Conservation (phyloP, 2,113 vertebrate species). For the Cyprinodon tularosa region DNA sequence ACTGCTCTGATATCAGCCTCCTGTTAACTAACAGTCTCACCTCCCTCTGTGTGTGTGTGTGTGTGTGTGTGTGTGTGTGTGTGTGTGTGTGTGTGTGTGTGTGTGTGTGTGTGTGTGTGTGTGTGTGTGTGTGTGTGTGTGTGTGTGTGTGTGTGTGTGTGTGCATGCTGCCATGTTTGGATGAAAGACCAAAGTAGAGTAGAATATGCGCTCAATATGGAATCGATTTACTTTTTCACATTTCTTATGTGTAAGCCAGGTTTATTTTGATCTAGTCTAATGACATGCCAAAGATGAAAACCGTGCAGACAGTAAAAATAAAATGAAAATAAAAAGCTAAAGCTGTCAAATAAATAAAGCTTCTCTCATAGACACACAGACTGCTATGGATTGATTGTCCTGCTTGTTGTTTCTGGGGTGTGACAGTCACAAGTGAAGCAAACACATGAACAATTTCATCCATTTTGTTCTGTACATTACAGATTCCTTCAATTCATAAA, state of each 20-base stretch:
- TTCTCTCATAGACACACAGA: background rate
- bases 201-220: constrained; percentile 55
- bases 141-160: background rate
- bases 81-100: background rate
- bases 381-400: background rate
- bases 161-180: constrained; percentile 10
- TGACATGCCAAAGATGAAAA: constrained; percentile 22
- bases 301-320: constrained; percentile 16
- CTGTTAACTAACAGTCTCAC: constrained; percentile 61
- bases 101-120: background rate
- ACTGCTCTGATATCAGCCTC: constrained; percentile 46
- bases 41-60: background rate
- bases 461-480: background rate
- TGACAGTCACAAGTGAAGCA: constrained; percentile 3
- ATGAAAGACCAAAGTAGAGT: constrained; percentile 39
- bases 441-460: constrained; percentile 1
- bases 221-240: constrained; percentile 62
- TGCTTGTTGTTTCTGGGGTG: background rate
- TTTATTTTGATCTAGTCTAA: constrained; percentile 61
- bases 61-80: background rate
- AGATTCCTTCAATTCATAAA: constrained; percentile 6
- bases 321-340: background rate
- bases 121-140: background rate
- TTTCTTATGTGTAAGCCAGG: constrained; percentile 58
- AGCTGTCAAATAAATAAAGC: constrained; percentile 13